phyloP scores from a whole-genome alignment of 1,140 invertebrate species.

The Zeugodacus cucurbitae region DNA sequence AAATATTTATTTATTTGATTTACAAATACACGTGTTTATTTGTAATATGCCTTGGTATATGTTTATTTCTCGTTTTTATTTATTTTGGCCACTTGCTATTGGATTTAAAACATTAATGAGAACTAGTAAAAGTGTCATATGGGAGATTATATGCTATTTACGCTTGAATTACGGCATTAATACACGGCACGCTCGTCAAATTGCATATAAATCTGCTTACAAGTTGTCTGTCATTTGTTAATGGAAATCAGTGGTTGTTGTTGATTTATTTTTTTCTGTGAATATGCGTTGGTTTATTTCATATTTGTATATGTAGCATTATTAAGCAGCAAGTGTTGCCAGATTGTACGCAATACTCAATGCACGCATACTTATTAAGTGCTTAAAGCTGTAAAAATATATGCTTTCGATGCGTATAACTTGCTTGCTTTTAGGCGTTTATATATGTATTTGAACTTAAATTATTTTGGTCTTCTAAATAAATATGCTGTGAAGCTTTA shows the following conservation, averaged over 20 bases:
- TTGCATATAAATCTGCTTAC: slow-evolving; percentile 55
- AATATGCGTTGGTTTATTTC: not conserved
- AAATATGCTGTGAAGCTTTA: not conserved
- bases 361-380: no score
- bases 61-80: not conserved
- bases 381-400: no score
- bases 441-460: no score
- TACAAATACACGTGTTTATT: not conserved
- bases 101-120: not conserved
- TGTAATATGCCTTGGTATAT: not conserved
- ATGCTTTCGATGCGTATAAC: not conserved
- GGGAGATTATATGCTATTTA: not conserved
- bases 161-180: not conserved
- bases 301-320: not conserved
- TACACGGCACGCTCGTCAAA: slow-evolving; percentile 42
- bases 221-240: not conserved
- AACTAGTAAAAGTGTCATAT: not conserved
- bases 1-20: not conserved
- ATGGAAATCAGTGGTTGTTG: not conserved
- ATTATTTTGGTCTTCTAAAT: no score
- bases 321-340: not conserved
- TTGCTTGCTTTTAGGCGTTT: not conserved
- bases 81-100: not conserved
- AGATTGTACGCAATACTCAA: not conserved
- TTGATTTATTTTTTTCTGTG: not conserved